phyloP scores from a whole-genome alignment of 2,113 vertebrate genomes.

The Candoia aspera region DNA sequence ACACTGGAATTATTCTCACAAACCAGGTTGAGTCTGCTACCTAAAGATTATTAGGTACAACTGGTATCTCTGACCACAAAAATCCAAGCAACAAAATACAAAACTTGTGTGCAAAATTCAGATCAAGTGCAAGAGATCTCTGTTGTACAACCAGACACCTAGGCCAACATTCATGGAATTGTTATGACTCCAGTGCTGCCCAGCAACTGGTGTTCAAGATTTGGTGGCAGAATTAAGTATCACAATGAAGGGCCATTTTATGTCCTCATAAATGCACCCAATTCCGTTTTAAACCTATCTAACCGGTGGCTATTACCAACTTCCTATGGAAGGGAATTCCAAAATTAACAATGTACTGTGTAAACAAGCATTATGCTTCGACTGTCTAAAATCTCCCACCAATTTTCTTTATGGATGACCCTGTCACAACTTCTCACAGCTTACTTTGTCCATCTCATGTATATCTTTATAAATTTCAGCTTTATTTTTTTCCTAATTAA shows the following conservation, averaged over 20 bases:
- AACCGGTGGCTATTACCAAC: background rate
- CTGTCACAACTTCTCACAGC: background rate
- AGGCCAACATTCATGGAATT: background rate
- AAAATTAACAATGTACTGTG: background rate
- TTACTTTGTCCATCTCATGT: background rate
- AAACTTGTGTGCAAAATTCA: background rate
- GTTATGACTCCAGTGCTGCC: background rate
- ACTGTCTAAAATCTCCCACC: background rate
- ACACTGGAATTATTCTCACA: conserved; percentile 7
- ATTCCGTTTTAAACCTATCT: background rate
- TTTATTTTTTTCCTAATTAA: background rate
- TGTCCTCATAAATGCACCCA: background rate
- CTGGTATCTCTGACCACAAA: background rate
- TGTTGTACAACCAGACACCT: background rate
- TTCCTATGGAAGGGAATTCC: background rate
- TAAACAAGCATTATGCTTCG: background rate
- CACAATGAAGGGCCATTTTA: background rate
- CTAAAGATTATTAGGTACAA: background rate
- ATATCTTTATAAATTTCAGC: background rate
- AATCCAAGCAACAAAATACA: background rate
- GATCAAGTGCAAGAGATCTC: background rate
- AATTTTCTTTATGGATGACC: background rate
- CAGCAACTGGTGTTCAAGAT: background rate
- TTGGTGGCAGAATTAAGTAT: background rate
- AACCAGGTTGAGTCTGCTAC: background rate